These are phyloP conservation scores for Eupithecia subfuscata DNA, from an alignment of 2,888 invertebrate species.

Conservation along the genomic window DNA sequence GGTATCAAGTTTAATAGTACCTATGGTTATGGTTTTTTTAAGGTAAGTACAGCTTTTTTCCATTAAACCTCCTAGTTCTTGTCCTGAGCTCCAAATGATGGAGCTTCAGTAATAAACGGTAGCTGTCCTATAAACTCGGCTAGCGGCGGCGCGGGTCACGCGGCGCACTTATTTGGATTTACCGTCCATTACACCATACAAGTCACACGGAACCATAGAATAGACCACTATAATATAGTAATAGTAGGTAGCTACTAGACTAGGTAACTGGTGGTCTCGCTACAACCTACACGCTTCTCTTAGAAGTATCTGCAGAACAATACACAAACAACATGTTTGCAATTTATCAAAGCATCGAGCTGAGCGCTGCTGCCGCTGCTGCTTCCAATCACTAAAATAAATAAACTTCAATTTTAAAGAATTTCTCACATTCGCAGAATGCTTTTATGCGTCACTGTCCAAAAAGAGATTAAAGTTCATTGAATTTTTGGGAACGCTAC, in stretches of 20 bases:
- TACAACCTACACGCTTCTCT: not conserved
- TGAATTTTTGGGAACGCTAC: too few species aligned
- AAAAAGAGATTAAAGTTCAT: not conserved
- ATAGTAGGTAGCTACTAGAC: too few species aligned
- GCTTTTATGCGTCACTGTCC: not conserved
- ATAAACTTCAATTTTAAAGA: not conserved
- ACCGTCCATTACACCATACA: not conserved
- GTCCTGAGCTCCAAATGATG: not conserved
- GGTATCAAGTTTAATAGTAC: not conserved
- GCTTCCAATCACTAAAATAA: not conserved
- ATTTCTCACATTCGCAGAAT: not conserved
- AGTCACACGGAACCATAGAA: not conserved
- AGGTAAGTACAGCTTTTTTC: not conserved
- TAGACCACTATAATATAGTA: too few species aligned
- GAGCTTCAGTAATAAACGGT: not conserved
- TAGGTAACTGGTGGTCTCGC: too few species aligned
- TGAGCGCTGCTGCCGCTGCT: not conserved
- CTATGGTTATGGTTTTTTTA: not conserved
- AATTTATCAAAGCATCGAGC: not conserved
- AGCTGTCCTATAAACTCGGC: not conserved
- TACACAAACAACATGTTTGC: conserved; percentile 1
- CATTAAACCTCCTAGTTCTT: not conserved
- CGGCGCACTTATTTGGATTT: not conserved
- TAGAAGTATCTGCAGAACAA: not conserved
- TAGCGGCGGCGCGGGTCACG: not conserved